Evolutionary conservation across 2,797 vertebrate genomes (phyloP).

Genomic region (Pseudochromis fuscus): DNA sequence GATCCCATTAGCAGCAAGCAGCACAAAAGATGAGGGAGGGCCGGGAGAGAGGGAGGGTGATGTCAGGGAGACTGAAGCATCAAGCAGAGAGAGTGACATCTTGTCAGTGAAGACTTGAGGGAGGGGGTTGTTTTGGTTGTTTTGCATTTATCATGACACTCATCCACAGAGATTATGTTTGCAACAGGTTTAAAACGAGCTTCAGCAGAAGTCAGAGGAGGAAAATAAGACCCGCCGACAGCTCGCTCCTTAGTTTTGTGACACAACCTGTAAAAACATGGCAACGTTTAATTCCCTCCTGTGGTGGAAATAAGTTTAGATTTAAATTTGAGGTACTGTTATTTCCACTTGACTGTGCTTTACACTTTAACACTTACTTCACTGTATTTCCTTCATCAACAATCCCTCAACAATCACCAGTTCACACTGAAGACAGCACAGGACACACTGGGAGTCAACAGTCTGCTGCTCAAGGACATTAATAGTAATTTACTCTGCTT

Average conservation of each 20-base stretch:
- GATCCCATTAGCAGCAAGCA: slow-evolving; percentile 32
- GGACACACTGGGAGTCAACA: slow-evolving; percentile 2
- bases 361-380: too few relatives aligned
- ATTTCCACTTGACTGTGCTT: too few relatives aligned
- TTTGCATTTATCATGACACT: slow-evolving; percentile 23
- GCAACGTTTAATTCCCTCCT: too few relatives aligned
- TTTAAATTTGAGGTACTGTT: too few relatives aligned
- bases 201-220: neutral
- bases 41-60: neutral
- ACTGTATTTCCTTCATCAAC: too few relatives aligned
- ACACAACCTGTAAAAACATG: too few relatives aligned
- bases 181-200: slow-evolving; percentile 34
- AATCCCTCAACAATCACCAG: too few relatives aligned
- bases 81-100: slow-evolving; percentile 47
- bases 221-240: neutral
- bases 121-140: slow-evolving; percentile 19
- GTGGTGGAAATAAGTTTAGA: too few relatives aligned
- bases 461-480: slow-evolving; percentile 5
- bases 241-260: neutral
- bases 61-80: slow-evolving; percentile 58
- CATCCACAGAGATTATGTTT: slow-evolving; percentile 21
- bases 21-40: slow-evolving; percentile 3
- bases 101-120: slow-evolving; percentile 47
- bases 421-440: neutral
- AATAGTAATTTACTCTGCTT: too few relatives aligned